Conservation (phyloP, 2,113 vertebrate species). For the Leucopsar rothschildi region DNA sequence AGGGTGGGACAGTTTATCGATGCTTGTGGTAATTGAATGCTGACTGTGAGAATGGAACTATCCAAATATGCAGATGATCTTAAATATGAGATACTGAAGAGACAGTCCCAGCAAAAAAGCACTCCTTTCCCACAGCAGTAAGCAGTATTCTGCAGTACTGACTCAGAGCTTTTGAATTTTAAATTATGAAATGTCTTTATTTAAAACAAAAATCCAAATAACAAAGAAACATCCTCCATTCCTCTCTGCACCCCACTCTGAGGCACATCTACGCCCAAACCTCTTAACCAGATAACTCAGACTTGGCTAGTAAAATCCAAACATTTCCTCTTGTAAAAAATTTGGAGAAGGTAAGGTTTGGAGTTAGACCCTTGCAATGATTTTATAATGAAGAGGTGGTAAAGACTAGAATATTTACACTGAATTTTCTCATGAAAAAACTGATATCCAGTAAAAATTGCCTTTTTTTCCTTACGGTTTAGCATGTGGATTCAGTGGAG, state of each 20-base stretch:
- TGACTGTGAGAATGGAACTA: not conserved
- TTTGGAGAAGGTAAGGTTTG: not conserved
- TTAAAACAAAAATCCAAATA: not conserved
- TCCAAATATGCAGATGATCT: not conserved
- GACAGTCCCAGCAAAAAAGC: not conserved
- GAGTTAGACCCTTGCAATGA: not conserved
- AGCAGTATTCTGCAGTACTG: not conserved
- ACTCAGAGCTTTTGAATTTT: not conserved
- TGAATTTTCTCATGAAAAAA: not conserved
- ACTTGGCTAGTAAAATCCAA: not conserved
- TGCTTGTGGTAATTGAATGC: not conserved
- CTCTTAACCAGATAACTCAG: not conserved
- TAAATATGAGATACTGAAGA: not conserved
- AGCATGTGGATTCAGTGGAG: not conserved
- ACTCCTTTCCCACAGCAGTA: not conserved
- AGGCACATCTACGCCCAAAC: fast-evolving
- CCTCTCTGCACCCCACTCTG: not conserved
- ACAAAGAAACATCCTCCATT: not conserved
- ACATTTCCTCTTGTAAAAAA: not conserved
- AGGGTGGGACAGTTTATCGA: not conserved
- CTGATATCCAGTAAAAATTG: not conserved
- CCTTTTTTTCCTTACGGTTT: not conserved
- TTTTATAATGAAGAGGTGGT: not conserved
- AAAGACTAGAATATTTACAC: not conserved
- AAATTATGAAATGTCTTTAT: not conserved